Evolutionary conservation across 2,113 vertebrate genomes (phyloP), one percentile per base, ranked within the genome.

Genomic region (Nothoprocta pentlandii): DNA sequence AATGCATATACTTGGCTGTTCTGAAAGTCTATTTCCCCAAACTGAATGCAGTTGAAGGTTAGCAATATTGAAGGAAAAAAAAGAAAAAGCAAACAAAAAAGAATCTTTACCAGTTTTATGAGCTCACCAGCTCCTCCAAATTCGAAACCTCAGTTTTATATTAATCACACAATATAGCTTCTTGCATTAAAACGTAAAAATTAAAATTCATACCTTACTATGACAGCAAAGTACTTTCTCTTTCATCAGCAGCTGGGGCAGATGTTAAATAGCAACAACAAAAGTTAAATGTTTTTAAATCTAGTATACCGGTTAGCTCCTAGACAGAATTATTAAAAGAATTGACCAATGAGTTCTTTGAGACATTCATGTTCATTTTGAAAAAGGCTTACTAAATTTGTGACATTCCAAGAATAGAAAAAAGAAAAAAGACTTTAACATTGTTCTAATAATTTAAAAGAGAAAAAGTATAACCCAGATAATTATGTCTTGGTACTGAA

Each of bases 31-130:
- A n/a, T 58, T 90, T 90, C n/a, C 34, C 5, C 2, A 92, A 85
- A 5, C 20, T 39, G 10, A 77, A 93, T 88, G 16, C 2, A 80
- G 28, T 19, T 73, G 25, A 8, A 58, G 30, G 14, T 56, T 56
- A 74, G 47, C 10, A 70, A 63, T 32, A 80, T 30, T 19, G 15
- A 89, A 88, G 44, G 23, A 69, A 74, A 49, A 9, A 28, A 39
- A 28, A 7, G 17, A 26, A 51, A 9, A 0, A 39, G 36, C 36
- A 9, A 61, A 36, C 25, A 4, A 4, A 0, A 53, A 30, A 4
- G 5, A 0, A 54, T 49, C 4, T 73, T 79, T 79, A 17, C 61
- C 64, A 46, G 21, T 3, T 73, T 79, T 79, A 17, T 66, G 58
- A 46, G 21, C 49, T 49, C 49, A 21, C 22, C 49, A 63, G 9